phyloP scores from a whole-genome alignment of 2,797 vertebrate genomes.

The Chrysocyon brachyurus region DNA sequence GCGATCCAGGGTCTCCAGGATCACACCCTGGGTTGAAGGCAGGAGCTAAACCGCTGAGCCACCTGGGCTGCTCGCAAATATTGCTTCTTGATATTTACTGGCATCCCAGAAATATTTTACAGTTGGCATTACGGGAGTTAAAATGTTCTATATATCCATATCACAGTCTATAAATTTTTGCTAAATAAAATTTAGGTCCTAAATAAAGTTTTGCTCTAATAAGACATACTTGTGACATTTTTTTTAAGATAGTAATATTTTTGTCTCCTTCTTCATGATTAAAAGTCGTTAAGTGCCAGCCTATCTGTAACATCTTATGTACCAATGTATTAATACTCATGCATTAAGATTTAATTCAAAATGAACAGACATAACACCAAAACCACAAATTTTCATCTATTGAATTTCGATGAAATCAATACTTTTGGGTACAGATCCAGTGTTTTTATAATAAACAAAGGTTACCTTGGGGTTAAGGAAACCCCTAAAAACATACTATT shows the following conservation, averaged over 20 bases:
- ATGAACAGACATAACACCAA: not conserved
- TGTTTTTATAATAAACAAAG: constrained; percentile 13
- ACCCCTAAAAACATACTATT: not conserved
- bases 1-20: too few species aligned
- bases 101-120: not conserved
- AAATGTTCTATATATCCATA: not conserved
- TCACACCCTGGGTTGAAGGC: too few species aligned
- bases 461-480: not conserved
- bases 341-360: not conserved
- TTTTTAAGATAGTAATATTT: not conserved
- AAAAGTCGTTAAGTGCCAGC: not conserved
- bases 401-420: constrained; percentile 19
- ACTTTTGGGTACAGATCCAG: not conserved
- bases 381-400: not conserved
- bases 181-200: not conserved
- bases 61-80: not conserved
- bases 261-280: constrained; percentile 1
- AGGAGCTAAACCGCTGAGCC: too few species aligned
- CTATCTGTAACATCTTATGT: constrained; percentile 1
- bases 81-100: not conserved
- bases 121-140: not conserved
- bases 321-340: not conserved
- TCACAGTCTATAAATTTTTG: not conserved
- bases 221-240: not conserved
- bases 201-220: constrained; percentile 28